A percentile compares a stretch with the other conserved stretches of the same genome.
Evolutionary conservation across 2,113 vertebrate species (phyloP).

Genomic region (Cavia porcellus): DNA sequence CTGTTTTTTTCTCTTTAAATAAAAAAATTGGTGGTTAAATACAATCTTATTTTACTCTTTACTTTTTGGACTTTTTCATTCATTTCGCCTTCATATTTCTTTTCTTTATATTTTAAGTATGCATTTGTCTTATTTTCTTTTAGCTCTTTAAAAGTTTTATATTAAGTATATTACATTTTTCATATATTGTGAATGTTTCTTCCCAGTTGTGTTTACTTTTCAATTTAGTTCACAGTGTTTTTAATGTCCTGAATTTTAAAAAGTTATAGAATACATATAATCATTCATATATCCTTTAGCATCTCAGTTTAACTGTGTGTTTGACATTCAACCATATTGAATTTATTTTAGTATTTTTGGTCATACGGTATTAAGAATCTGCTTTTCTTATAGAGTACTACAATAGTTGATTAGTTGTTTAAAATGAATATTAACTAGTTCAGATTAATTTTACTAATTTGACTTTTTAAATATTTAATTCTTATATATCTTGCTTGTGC

Average conservation of each 20-base stretch:
- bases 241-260: background rate
- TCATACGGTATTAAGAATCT: background rate
- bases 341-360: slow-evolving; percentile 54
- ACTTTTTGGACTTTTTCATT: background rate
- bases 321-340: slow-evolving; percentile 53
- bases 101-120: background rate
- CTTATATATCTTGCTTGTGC: background rate
- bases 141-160: background rate
- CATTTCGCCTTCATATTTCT: background rate
- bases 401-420: slow-evolving; percentile 43
- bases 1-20: too few species aligned
- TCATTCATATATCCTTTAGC: background rate
- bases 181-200: too few species aligned
- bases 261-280: background rate
- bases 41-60: background rate
- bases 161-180: background rate
- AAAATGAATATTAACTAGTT: slow-evolving; percentile 15
- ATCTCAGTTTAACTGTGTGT: slow-evolving; percentile 33
- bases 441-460: background rate
- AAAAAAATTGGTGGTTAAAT: background rate
- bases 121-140: background rate
- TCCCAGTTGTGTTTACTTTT: background rate
- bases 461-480: background rate
- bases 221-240: background rate
- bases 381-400: slow-evolving; percentile 52